phyloP scores from a whole-genome alignment of 2,113 vertebrate species.

The Epinephelus lanceolatus region DNA sequence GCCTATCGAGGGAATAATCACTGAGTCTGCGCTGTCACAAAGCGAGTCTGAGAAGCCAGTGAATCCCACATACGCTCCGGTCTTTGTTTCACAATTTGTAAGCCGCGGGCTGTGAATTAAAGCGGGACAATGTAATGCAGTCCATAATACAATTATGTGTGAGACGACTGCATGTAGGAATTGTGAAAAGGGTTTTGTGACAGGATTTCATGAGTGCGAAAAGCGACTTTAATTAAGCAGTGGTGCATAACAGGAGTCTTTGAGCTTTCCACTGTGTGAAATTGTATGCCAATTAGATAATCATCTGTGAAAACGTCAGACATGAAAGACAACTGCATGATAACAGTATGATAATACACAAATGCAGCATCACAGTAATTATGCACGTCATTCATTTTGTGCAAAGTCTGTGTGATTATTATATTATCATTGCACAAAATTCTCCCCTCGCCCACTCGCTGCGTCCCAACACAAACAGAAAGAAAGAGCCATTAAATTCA shows the following conservation, averaged over 20 bases:
- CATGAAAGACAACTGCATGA: conserved; percentile 59
- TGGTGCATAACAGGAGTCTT: conserved; percentile 69
- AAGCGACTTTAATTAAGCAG: conserved; percentile 75
- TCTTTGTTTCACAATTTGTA: conserved; percentile 70
- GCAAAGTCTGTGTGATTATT: conserved; percentile 30
- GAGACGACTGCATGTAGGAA: conserved; percentile 63
- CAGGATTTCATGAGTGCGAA: conserved; percentile 70
- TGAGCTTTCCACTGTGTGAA: conserved; percentile 66
- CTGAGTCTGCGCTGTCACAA: background rate
- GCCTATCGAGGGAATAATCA: conserved; percentile 54
- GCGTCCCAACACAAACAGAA: background rate
- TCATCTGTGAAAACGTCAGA: conserved; percentile 72
- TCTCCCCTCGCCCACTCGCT: background rate
- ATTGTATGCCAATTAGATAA: conserved; percentile 76
- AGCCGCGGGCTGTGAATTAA: conserved; percentile 69
- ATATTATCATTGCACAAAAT: conserved; percentile 16
- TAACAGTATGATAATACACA: conserved; percentile 57
- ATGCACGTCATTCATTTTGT: conserved; percentile 41
- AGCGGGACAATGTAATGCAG: conserved; percentile 69
- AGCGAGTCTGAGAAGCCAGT: conserved; percentile 27
- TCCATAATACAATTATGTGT: conserved; percentile 73
- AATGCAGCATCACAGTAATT: conserved; percentile 54
- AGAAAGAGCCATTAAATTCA: background rate
- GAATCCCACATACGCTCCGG: conserved; percentile 43
- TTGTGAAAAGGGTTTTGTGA: conserved; percentile 69